A percentile compares a stretch with the other conserved stretches of the same genome.
Conservation (phyloP, 2,113 vertebrate species). For the Grantiella picta region DNA sequence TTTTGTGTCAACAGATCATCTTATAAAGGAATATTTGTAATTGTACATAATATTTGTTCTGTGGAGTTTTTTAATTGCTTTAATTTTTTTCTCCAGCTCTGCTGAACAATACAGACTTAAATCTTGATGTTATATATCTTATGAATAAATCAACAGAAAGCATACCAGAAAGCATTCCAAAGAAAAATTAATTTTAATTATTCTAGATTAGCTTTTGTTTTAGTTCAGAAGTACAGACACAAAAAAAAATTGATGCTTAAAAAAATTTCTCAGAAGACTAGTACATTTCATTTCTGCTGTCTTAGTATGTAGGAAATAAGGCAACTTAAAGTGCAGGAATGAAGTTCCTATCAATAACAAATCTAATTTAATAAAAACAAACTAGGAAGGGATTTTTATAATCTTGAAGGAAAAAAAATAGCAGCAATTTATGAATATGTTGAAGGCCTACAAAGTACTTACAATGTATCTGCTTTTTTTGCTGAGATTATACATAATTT, state of each 20-base stretch:
- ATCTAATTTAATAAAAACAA: conserved; percentile 40
- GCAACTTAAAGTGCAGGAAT: neutral
- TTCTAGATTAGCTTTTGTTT: conserved; percentile 17
- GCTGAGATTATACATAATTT: conserved; percentile 23
- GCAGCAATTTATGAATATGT: conserved; percentile 1
- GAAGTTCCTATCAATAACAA: conserved; percentile 1
- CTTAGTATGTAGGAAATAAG: conserved; percentile 25
- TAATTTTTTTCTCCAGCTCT: neutral
- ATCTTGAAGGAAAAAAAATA: neutral
- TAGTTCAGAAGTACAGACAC: neutral
- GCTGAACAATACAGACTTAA: neutral
- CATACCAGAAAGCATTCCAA: neutral
- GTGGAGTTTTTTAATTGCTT: neutral
- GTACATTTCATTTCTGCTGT: neutral
- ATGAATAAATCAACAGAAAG: conserved; percentile 39
- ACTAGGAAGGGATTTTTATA: neutral
- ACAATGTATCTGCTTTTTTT: conserved; percentile 7
- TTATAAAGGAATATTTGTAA: neutral
- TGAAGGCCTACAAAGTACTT: conserved; percentile 1
- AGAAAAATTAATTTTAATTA: conserved; percentile 13
- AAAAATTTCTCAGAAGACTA: neutral
- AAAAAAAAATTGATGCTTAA: neutral
- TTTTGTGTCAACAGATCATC: neutral
- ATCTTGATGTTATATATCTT: neutral
- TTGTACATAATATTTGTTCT: neutral